These are phyloP conservation scores for Pogonocichla stellata DNA, from an alignment of 2,113 vertebrate genomes.

Conservation along the genomic window DNA sequence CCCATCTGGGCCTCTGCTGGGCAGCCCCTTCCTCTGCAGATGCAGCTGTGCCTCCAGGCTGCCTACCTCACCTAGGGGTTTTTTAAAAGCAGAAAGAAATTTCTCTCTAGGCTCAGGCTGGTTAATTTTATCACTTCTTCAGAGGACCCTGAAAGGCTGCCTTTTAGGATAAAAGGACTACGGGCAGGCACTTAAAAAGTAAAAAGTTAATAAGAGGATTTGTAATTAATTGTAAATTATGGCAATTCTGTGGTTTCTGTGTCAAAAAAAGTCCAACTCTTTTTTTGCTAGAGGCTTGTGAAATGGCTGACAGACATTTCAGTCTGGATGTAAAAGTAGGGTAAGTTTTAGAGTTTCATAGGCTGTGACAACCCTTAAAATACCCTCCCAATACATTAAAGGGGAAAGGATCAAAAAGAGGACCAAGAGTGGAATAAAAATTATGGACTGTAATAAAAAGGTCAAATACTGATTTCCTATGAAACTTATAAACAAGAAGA, in stretches of 20 bases:
- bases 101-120: not conserved
- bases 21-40: not conserved
- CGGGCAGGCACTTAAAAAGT: not conserved
- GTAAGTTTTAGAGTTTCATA: constrained; percentile 1
- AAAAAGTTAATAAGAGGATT: not conserved
- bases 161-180: constrained; percentile 53
- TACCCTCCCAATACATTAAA: not conserved
- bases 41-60: not conserved
- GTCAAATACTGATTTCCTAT: not conserved
- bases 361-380: not conserved
- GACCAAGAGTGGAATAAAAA: not conserved
- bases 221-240: constrained; percentile 44
- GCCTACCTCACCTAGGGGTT: not conserved
- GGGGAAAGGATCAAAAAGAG: not conserved
- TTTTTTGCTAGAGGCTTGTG: constrained; percentile 3
- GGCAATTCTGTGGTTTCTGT: not conserved
- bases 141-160: not conserved
- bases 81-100: not conserved
- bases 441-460: not conserved
- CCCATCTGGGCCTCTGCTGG: not conserved
- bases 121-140: constrained; percentile 15
- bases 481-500: not conserved
- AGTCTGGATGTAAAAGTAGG: not conserved
- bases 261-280: not conserved
- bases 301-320: constrained; percentile 26